Evolutionary conservation across 2,797 vertebrate genomes (phyloP).

Genomic region (Eidolon dupreanum): DNA sequence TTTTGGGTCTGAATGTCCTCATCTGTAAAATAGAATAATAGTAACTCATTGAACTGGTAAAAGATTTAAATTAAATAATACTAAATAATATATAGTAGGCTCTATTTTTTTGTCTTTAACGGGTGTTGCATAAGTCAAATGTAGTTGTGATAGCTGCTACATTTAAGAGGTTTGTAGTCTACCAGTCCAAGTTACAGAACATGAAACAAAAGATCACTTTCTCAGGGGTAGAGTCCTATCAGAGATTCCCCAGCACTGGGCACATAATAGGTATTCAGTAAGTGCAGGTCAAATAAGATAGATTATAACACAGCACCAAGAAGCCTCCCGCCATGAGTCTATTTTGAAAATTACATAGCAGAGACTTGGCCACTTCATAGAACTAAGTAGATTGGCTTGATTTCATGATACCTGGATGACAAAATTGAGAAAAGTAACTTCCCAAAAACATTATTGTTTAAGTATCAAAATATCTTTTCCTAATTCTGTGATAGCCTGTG

Average conservation of each 20-base stretch:
- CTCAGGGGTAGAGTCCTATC: background rate
- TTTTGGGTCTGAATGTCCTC: background rate
- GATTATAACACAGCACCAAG: background rate
- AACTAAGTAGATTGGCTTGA: background rate
- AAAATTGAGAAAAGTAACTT: background rate
- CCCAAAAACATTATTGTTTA: background rate
- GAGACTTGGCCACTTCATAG: background rate
- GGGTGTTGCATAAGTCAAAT: background rate
- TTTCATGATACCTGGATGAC: background rate
- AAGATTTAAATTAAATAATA: background rate
- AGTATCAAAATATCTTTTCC: background rate
- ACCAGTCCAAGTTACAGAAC: background rate
- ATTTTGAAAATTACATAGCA: background rate
- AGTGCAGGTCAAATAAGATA: background rate
- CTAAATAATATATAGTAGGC: background rate
- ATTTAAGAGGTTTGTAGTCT: background rate
- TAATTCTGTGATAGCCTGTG: background rate
- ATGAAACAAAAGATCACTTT: background rate
- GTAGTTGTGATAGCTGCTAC: background rate
- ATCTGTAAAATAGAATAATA: background rate
- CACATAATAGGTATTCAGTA: background rate
- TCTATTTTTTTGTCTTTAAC: background rate
- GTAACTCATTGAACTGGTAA: background rate
- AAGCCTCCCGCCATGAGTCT: background rate
- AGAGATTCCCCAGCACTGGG: background rate